Evolutionary conservation across 2,888 invertebrate genomes (phyloP).

Genomic region (Isotomurus palustris): DNA sequence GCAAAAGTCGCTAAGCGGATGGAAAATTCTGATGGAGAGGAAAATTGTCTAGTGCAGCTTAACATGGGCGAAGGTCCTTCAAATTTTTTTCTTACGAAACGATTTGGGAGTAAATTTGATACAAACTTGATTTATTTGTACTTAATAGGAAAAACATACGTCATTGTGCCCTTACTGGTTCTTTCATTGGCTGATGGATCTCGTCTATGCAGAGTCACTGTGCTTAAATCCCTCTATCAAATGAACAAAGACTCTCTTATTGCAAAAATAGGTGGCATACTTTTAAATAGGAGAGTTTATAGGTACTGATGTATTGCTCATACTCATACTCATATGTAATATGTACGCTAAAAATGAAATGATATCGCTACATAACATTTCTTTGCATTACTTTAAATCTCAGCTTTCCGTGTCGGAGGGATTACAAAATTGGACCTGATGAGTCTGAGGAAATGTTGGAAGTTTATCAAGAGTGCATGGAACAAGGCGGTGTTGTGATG

Average conservation of each 20-base stretch:
- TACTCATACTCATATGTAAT: too few species aligned
- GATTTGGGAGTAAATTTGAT: neutral
- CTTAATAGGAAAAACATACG: constrained; percentile 13
- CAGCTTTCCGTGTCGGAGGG: constrained; percentile 30
- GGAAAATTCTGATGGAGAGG: constrained; percentile 8
- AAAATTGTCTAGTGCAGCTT: constrained; percentile 14
- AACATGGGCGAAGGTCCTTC: constrained; percentile 19
- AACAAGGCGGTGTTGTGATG: constrained; percentile 18
- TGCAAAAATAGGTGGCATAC: constrained; percentile 19
- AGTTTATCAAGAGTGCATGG: constrained; percentile 16
- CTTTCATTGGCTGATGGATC: constrained; percentile 12
- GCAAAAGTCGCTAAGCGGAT: constrained; percentile 22
- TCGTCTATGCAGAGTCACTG: constrained; percentile 13
- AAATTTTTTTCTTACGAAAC: neutral
- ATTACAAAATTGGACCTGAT: constrained; percentile 8
- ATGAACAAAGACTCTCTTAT: constrained; percentile 19
- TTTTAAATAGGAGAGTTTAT: constrained; percentile 24
- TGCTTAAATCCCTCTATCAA: constrained; percentile 22
- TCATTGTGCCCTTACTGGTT: constrained; percentile 19
- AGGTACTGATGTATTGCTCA: too few species aligned
- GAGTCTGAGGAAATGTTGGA: neutral
- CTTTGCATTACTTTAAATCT: too few species aligned
- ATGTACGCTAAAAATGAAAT: too few species aligned
- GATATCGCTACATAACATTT: too few species aligned
- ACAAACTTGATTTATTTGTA: too few species aligned